These are phyloP conservation scores for Heterotilapia buettikoferi DNA, from an alignment of 2,113 vertebrate genomes.

Conservation along the genomic window DNA sequence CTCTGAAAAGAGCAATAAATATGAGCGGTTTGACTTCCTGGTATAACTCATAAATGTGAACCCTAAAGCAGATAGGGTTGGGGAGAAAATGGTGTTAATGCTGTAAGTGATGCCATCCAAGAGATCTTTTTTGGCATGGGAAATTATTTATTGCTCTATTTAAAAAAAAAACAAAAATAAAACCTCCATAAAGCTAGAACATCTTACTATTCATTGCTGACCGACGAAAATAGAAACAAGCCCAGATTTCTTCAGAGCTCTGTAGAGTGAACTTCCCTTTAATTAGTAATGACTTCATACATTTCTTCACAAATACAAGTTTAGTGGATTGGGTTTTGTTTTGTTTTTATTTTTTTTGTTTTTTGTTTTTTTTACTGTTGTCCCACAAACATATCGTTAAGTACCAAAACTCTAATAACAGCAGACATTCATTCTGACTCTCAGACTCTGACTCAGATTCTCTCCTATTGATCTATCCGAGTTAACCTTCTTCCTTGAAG, in stretches of 20 bases:
- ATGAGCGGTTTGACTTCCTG: neutral
- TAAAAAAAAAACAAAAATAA: neutral
- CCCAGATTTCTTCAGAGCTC: neutral
- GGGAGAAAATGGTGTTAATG: neutral
- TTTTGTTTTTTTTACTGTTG: neutral
- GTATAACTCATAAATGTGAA: neutral
- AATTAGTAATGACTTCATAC: neutral
- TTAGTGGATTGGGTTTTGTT: neutral
- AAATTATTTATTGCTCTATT: neutral
- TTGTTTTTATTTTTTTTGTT: too few relatives aligned
- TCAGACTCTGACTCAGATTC: neutral
- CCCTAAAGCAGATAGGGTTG: neutral
- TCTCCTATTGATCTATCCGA: neutral
- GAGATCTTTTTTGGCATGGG: neutral
- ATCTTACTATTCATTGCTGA: neutral
- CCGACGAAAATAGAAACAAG: accelerated
- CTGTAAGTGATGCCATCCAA: neutral
- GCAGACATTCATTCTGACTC: accelerated
- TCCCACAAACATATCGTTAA: neutral
- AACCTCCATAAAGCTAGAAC: neutral
- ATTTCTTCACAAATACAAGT: neutral
- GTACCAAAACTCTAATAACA: neutral
- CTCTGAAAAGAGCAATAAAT: neutral
- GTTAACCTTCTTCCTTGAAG: neutral
- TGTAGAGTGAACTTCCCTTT: neutral